Evolutionary conservation across 1,140 invertebrate species (phyloP).

Genomic region (Drosophila erecta): DNA sequence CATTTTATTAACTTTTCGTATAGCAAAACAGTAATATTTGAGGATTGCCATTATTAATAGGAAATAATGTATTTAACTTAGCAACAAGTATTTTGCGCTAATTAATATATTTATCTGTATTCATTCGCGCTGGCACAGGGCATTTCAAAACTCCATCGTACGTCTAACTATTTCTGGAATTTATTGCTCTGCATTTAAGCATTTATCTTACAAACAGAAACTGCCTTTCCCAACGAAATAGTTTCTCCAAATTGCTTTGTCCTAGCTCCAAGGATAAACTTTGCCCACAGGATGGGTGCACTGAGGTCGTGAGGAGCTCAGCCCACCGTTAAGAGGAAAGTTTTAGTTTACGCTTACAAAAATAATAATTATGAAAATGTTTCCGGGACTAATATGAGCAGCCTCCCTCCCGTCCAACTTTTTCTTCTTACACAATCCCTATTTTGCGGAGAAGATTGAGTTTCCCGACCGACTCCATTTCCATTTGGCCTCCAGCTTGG

Average conservation of each 20-base stretch:
- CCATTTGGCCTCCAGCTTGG: slow-evolving; percentile 38
- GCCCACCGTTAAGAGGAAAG: slow-evolving; percentile 24
- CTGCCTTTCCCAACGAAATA: slow-evolving; percentile 14
- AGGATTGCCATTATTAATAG: too few species aligned
- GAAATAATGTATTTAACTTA: too few species aligned
- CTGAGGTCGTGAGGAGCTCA: slow-evolving; percentile 1
- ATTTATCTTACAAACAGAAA: slow-evolving; percentile 39
- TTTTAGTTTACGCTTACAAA: slow-evolving; percentile 67
- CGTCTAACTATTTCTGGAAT: not conserved
- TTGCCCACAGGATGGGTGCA: slow-evolving; percentile 6
- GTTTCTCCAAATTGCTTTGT: slow-evolving; percentile 32
- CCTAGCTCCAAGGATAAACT: slow-evolving; percentile 49
- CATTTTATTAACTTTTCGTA: too few species aligned
- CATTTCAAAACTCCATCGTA: not conserved
- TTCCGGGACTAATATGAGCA: slow-evolving; percentile 42
- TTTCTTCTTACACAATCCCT: not conserved
- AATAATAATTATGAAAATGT: slow-evolving; percentile 81
- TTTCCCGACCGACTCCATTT: not conserved
- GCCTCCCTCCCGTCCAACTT: slow-evolving; percentile 8
- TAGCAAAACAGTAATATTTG: too few species aligned
- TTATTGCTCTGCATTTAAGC: slow-evolving; percentile 17
- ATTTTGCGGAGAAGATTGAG: slow-evolving; percentile 14
- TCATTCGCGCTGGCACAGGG: not conserved
- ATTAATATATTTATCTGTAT: not conserved
- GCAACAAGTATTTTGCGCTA: not conserved